Conservation (phyloP, 1,140 invertebrate species). For the Callitettix versicolor region DNA sequence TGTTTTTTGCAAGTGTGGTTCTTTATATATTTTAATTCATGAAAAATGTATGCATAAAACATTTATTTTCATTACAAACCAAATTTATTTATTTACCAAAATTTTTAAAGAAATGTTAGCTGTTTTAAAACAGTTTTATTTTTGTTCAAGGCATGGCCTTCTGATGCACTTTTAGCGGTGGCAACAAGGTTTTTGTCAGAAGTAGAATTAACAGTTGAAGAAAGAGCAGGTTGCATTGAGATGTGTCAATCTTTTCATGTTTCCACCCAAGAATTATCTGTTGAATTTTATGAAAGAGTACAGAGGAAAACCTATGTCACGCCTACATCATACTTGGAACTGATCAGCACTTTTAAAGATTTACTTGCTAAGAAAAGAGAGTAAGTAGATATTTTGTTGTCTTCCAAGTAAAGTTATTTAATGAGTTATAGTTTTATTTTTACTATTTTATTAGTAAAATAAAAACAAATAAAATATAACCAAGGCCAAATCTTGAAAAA, state of each 20-base stretch:
- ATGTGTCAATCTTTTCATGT: slow-evolving; percentile 89
- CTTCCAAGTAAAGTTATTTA: too few species aligned
- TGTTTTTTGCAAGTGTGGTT: too few species aligned
- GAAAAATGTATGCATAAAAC: too few species aligned
- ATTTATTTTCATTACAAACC: too few species aligned
- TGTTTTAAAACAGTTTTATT: too few species aligned
- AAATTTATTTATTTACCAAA: too few species aligned
- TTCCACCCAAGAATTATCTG: slow-evolving; percentile 65
- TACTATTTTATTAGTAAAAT: too few species aligned
- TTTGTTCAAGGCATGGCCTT: slow-evolving; percentile 67
- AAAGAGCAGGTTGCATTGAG: slow-evolving; percentile 60
- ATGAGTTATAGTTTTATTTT: too few species aligned
- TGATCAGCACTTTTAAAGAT: slow-evolving; percentile 85
- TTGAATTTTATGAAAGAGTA: slow-evolving; percentile 57
- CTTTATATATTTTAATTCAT: too few species aligned
- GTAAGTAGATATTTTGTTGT: slow-evolving; percentile 39
- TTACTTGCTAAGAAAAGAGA: slow-evolving; percentile 63
- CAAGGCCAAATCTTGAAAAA: too few species aligned
- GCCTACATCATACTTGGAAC: slow-evolving; percentile 85
- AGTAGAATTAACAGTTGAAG: slow-evolving; percentile 64
- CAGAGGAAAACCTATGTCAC: slow-evolving; percentile 82
- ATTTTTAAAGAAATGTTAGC: too few species aligned
- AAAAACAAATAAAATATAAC: too few species aligned
- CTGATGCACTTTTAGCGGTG: slow-evolving; percentile 84
- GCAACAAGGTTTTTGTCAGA: slow-evolving; percentile 78